Evolutionary conservation across 1,140 invertebrate species (phyloP), one percentile per base, ranked within the genome.

Genomic region (Heterodera carotae): DNA sequence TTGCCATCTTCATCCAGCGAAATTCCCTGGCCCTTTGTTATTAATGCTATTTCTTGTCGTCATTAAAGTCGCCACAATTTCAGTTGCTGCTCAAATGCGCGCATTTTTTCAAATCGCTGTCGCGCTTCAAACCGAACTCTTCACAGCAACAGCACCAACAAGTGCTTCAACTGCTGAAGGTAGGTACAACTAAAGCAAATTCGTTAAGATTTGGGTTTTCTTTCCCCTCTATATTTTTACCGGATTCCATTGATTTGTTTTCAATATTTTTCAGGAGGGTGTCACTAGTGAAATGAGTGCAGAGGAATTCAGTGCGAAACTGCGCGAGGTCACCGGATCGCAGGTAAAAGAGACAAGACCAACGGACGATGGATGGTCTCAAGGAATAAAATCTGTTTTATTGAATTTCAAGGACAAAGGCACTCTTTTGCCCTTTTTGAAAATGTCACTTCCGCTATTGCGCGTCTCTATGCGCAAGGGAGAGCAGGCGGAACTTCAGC

Each of bases 71-170:
- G 10, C 5, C 10, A 15, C 18, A 53, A 4, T 53, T 53, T 53
- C 18, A 56, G 48, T 56, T 56, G 48, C 15, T 56, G 5, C 48
- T 56, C 48, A 71, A 71, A n/a, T 71, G 69, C 8, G 69, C 69
- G 33, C 69, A 71, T 6, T 71, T 71, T 33, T 71, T 71, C 69
- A 71, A 71, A 53, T 71, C 69, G 36, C 59, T 71, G 69, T 25
- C 59, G 0, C 48, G 48, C 22, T 56, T 56, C 22, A 56, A 56
- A 22, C 18, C 48, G 22, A 56, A 15, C 48, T 15, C 0, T 22
- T 56, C 48, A 22, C 48, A 71, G 22, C 31, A 56, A 59, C 18
- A 59, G 8, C 69, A 48, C 18, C 69, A 71, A 31, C 69, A 43
- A n/a, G 48, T 59, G n/a, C 59, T 71, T 8, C 48, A 71, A 56